These are phyloP conservation scores for Centropristis striata DNA, from an alignment of 2,113 vertebrate species.

Conservation along the genomic window DNA sequence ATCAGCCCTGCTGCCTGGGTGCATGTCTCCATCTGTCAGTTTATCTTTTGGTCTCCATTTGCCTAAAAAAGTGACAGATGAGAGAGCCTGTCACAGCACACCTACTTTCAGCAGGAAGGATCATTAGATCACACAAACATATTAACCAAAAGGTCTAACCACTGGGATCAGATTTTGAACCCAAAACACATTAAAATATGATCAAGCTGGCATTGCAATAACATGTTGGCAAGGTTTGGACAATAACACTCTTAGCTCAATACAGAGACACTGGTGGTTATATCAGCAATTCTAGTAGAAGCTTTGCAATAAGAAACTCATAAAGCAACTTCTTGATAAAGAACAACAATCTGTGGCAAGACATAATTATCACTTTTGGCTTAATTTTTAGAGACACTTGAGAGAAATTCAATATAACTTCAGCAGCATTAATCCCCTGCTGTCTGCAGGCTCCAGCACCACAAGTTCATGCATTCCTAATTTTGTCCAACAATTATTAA, in stretches of 20 bases:
- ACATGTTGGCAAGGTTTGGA: background rate
- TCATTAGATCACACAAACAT: conserved; percentile 15
- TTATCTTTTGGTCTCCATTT: conserved; percentile 29
- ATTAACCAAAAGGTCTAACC: background rate
- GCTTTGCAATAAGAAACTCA: background rate
- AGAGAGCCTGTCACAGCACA: conserved; percentile 26
- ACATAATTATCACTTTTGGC: background rate
- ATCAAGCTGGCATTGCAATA: background rate
- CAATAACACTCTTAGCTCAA: background rate
- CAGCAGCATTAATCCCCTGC: conserved; percentile 2
- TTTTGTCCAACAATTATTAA: conserved; percentile 20
- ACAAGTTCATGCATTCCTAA: background rate
- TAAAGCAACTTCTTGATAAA: background rate
- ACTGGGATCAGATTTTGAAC: background rate
- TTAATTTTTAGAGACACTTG: background rate
- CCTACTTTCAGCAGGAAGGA: conserved; percentile 20
- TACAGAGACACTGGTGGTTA: background rate
- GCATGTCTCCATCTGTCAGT: conserved; percentile 50
- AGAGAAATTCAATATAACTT: conserved; percentile 1
- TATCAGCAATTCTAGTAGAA: background rate
- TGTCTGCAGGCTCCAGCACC: background rate
- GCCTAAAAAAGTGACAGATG: conserved; percentile 37
- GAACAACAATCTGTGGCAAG: background rate
- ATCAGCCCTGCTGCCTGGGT: conserved; percentile 51
- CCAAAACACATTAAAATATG: background rate